Evolutionary conservation across 2,113 vertebrate species (phyloP).

Genomic region (Crotalus viridis): DNA sequence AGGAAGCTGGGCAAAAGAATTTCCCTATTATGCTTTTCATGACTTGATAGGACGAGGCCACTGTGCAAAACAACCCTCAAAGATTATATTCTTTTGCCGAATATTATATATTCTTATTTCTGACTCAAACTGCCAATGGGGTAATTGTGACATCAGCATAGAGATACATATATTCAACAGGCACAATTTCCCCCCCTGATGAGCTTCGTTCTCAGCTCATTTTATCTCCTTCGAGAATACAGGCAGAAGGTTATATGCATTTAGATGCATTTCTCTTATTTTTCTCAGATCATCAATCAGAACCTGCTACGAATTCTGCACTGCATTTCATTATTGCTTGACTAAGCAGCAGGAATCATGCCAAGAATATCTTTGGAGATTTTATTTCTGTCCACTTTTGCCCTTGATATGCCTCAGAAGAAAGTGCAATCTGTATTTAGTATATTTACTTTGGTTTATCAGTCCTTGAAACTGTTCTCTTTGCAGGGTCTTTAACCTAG

Average conservation of each 20-base stretch:
- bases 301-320: background rate
- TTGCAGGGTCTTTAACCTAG: slow-evolving; percentile 69
- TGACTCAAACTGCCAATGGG: background rate
- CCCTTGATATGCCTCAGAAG: slow-evolving; percentile 42
- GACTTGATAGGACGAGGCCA: background rate
- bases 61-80: background rate
- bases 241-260: background rate
- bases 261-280: background rate
- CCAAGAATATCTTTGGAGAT: slow-evolving; percentile 16
- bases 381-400: slow-evolving; percentile 14
- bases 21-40: background rate
- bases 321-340: background rate
- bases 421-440: slow-evolving; percentile 41
- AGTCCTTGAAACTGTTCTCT: slow-evolving; percentile 44
- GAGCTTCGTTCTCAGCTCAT: background rate
- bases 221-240: background rate
- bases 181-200: background rate
- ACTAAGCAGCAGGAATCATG: slow-evolving; percentile 29
- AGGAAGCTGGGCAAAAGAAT: background rate
- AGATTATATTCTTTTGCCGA: background rate
- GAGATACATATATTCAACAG: background rate
- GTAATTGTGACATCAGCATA: background rate
- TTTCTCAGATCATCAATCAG: background rate
- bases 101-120: background rate
- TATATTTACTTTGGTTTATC: slow-evolving; percentile 52